Conservation (phyloP, 2,888 invertebrate genomes). For the Ctenicera cuprea region DNA sequence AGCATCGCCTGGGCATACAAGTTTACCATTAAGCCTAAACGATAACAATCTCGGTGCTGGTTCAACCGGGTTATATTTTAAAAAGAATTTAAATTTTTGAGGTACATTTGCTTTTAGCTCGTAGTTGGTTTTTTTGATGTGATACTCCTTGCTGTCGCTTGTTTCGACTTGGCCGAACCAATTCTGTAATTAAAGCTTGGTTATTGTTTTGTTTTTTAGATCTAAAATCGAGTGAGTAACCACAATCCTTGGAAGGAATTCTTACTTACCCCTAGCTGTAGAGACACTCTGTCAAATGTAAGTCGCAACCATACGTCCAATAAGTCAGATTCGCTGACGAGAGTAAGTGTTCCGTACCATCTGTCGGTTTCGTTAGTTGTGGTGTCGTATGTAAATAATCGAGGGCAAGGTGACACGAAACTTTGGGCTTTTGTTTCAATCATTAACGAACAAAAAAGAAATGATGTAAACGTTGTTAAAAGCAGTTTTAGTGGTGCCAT, state of each 20-base stretch:
- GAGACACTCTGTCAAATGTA: constrained; percentile 65
- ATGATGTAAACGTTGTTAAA: not conserved
- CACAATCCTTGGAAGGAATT: not conserved
- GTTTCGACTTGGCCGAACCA: constrained; percentile 76
- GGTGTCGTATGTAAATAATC: constrained; percentile 76
- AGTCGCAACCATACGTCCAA: constrained; percentile 73
- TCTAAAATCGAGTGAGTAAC: no score
- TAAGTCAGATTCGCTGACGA: constrained; percentile 75
- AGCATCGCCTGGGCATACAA: constrained; percentile 74
- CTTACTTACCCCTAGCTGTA: constrained; percentile 50
- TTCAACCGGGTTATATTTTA: constrained; percentile 74
- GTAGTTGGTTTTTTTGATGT: constrained; percentile 75
- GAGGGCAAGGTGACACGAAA: constrained; percentile 74
- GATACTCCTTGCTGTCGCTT: constrained; percentile 74
- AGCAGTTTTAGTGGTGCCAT: not conserved
- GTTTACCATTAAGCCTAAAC: constrained; percentile 76
- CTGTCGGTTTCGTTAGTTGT: constrained; percentile 75
- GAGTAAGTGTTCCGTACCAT: constrained; percentile 78
- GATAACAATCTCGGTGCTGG: constrained; percentile 73
- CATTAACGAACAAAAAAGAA: not conserved
- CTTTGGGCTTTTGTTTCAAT: not conserved
- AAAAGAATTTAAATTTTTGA: constrained; percentile 76
- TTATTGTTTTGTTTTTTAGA: no score
- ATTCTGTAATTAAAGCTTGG: constrained; percentile 74
- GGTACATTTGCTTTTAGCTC: constrained; percentile 76